These are phyloP conservation scores for Catocala nupta DNA, from an alignment of 2,888 invertebrate species.

Conservation along the genomic window DNA sequence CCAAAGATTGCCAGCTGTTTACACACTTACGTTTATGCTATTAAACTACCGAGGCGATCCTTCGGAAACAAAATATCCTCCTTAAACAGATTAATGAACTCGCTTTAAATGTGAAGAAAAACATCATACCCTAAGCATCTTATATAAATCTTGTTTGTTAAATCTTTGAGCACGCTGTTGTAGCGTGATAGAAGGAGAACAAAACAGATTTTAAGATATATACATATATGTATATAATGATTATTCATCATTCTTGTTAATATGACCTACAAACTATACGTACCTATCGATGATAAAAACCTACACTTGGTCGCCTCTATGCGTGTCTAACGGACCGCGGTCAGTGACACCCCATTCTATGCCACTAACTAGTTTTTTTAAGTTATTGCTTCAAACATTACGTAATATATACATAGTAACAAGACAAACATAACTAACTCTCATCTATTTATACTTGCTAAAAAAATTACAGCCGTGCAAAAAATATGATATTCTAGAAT, in stretches of 20 bases:
- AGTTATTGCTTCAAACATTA: neutral
- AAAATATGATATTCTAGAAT: no score
- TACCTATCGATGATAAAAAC: neutral
- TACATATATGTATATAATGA: neutral
- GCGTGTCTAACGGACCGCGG: constrained; percentile 9
- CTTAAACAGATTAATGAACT: no score
- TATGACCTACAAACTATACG: neutral
- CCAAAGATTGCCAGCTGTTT: no score
- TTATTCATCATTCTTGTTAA: no score
- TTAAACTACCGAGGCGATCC: no score
- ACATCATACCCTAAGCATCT: no score
- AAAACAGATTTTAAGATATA: neutral
- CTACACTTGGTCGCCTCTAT: neutral
- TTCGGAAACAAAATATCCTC: no score
- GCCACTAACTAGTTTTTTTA: neutral
- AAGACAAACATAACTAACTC: no score
- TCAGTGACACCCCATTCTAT: constrained; percentile 2
- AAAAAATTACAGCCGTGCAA: no score
- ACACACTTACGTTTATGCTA: no score
- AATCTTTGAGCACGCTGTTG: constrained; percentile 10
- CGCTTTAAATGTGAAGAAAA: no score
- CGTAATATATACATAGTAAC: neutral
- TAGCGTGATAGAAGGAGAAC: constrained; percentile 13
- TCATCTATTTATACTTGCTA: no score
- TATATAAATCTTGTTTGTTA: neutral